Conservation (phyloP, 2,888 invertebrate species). For the Agonum fuliginosum region DNA sequence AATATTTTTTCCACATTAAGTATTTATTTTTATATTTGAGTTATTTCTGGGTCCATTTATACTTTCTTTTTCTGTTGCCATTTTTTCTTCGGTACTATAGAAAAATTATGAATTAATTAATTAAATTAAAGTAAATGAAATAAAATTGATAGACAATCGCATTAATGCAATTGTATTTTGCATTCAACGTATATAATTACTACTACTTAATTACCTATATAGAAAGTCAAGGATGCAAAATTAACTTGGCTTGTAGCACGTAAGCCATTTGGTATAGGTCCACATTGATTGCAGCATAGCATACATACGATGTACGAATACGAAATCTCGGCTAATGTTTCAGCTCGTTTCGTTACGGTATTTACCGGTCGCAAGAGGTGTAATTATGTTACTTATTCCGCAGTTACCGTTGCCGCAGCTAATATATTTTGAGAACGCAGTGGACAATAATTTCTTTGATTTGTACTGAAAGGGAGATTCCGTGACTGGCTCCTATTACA, state of each 20-base stretch:
- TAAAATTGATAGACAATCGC: too few species aligned
- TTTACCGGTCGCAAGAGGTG: neutral
- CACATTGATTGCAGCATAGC: neutral
- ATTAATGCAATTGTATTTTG: too few species aligned
- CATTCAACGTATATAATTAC: too few species aligned
- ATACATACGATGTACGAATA: neutral
- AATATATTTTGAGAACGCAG: conserved; percentile 20
- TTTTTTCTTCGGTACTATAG: too few species aligned
- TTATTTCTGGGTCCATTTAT: too few species aligned
- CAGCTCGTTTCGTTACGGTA: neutral
- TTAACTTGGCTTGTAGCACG: neutral
- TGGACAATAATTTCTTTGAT: conserved; percentile 39
- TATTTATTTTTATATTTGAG: too few species aligned
- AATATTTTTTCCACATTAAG: too few species aligned
- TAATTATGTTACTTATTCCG: neutral
- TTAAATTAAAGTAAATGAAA: too few species aligned
- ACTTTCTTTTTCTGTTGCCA: too few species aligned
- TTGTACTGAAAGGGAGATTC: conserved; percentile 20
- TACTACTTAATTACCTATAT: too few species aligned
- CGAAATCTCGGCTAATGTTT: conserved; percentile 2
- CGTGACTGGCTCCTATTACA: conserved; percentile 51
- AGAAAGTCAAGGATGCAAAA: too few species aligned
- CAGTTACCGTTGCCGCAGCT: neutral
- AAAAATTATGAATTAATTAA: too few species aligned
- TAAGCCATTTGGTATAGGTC: neutral